Evolutionary conservation across 2,113 vertebrate genomes (phyloP).

Genomic region (Machaerirhynchus nigripectus): DNA sequence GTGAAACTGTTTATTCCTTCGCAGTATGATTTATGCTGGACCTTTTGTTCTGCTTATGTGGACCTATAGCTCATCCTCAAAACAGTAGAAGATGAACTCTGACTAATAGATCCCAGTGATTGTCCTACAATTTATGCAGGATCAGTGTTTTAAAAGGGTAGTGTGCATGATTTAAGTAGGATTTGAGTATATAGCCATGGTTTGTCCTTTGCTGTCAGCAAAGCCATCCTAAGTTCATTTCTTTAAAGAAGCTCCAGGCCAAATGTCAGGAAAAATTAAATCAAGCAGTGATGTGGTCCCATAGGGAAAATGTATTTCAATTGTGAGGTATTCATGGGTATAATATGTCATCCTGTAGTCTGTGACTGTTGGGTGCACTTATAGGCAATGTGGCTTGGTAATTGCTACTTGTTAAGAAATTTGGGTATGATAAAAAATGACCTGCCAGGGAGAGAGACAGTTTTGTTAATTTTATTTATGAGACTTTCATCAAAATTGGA

Average conservation of each 20-base stretch:
- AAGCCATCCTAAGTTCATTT: slow-evolving; percentile 56
- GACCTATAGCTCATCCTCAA: slow-evolving; percentile 31
- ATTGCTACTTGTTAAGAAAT: slow-evolving; percentile 59
- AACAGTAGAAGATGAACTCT: slow-evolving; percentile 7
- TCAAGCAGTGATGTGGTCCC: slow-evolving; percentile 52
- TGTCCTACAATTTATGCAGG: slow-evolving; percentile 4
- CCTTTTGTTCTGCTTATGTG: neutral
- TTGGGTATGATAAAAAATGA: slow-evolving; percentile 29
- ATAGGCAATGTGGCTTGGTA: slow-evolving; percentile 18
- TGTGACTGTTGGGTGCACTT: slow-evolving; percentile 54
- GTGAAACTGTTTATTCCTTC: neutral
- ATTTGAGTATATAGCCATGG: neutral
- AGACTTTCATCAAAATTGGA: slow-evolving; percentile 4
- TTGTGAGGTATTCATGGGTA: slow-evolving; percentile 61
- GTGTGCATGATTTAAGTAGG: slow-evolving; percentile 29
- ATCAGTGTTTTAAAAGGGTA: slow-evolving; percentile 35
- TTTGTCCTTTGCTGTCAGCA: slow-evolving; percentile 66
- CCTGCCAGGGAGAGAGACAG: slow-evolving; percentile 17
- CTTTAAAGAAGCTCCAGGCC: slow-evolving; percentile 57
- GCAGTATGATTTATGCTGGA: neutral
- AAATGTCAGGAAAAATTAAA: slow-evolving; percentile 70
- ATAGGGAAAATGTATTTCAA: slow-evolving; percentile 58
- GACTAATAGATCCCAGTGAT: neutral
- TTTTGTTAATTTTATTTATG: slow-evolving; percentile 54
- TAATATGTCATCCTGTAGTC: slow-evolving; percentile 47